phyloP scores from a whole-genome alignment of 37 sponge, comb jelly and placozoan genomes.

The Aphrocallistes beatrix region DNA sequence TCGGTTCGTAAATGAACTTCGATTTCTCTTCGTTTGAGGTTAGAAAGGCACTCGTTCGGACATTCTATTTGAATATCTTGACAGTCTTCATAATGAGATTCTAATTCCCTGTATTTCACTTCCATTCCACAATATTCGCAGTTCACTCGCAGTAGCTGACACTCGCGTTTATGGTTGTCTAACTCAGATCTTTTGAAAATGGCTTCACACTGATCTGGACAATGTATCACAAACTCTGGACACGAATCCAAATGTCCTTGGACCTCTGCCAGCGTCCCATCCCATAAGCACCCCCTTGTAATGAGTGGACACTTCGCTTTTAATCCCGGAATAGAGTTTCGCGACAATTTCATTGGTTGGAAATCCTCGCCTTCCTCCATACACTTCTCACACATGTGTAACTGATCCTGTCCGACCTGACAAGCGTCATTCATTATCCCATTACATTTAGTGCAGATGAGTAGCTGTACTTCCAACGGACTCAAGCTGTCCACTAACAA shows the following conservation, averaged over 20 bases:
- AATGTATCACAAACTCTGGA: background rate
- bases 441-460: background rate
- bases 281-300: background rate
- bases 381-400: background rate
- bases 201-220: background rate
- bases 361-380: background rate
- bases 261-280: background rate
- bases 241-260: background rate
- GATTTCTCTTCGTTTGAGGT: background rate
- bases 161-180: background rate
- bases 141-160: background rate
- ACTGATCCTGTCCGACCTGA: background rate
- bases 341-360: conserved; percentile 1
- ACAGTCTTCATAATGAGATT: background rate
- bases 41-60: background rate
- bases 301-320: background rate
- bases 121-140: background rate
- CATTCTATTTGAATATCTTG: background rate
- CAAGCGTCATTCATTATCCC: background rate
- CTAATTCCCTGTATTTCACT: background rate
- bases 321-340: background rate
- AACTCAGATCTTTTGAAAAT: background rate
- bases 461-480: background rate
- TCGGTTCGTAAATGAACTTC: background rate
- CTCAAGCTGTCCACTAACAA: conserved; percentile 19